These are phyloP conservation scores for Tinea pellionella DNA, from an alignment of 2,888 invertebrate species.

Conservation along the genomic window DNA sequence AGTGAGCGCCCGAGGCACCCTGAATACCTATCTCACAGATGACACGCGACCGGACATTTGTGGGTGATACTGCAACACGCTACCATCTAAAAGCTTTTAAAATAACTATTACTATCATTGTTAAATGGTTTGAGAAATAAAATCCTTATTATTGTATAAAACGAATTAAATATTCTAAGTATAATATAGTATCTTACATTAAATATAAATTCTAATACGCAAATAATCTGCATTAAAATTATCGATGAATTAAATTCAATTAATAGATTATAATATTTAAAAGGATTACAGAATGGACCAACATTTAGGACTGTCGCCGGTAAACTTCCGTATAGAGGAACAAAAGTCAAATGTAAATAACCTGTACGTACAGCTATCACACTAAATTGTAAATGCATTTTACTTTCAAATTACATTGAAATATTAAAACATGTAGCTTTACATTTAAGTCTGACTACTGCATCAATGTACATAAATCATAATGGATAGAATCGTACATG, in stretches of 20 bases:
- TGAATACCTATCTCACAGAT: conserved; percentile 37
- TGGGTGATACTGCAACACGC: conserved; percentile 10
- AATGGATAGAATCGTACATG: background rate
- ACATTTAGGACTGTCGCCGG: conserved; percentile 48
- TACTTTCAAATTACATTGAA: conserved; percentile 3
- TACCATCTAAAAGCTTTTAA: background rate
- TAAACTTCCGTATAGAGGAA: conserved; percentile 56
- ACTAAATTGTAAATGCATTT: background rate
- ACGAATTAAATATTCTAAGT: too few relatives aligned
- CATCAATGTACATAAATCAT: background rate
- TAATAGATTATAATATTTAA: background rate
- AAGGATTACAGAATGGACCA: conserved; percentile 27
- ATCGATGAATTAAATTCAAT: too few relatives aligned
- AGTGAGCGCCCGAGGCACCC: conserved; percentile 40
- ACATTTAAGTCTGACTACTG: background rate
- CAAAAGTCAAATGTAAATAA: conserved; percentile 68
- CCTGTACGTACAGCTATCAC: conserved; percentile 29
- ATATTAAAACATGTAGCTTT: background rate
- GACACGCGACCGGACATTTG: conserved; percentile 20
- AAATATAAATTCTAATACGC: too few relatives aligned
- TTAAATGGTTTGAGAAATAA: too few relatives aligned
- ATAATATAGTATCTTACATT: too few relatives aligned
- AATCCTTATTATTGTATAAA: too few relatives aligned
- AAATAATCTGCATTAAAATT: too few relatives aligned
- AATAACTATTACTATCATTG: too few relatives aligned